Base-by-base conservation (phyloP, 1,140 invertebrate species). In the Cyclina sinensis region DNA sequence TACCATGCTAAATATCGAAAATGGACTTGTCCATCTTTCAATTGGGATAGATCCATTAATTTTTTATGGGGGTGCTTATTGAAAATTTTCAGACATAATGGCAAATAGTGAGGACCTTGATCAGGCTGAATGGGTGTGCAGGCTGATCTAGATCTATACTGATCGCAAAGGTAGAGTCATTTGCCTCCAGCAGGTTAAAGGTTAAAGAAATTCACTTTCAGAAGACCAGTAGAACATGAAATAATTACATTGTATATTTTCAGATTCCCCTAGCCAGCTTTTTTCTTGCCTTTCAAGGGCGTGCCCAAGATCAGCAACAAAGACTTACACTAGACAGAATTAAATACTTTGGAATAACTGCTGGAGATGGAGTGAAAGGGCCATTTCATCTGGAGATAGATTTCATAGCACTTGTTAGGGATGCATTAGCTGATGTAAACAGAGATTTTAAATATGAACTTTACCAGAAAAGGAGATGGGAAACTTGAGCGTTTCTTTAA, bases 201-300 rank as follows among this genome's bases (percentile, higher is more conserved):
- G 57, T 24, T n/a, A 62, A 7, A 62, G 21, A 30, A 24, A 9
- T 30, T 62, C 21, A 62, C 21, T 5, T 24, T 4, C 21, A 62
- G 21, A 24, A 24, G 5, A 9, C 57, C 27, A 51, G 21, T 59
- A 21, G 39, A 37, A 81, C 39, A 7, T 43, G 14, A 43, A 43
- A 4, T 14, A 43, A 7, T 43, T 21, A 24, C 18, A 21, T 57
- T 57, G 3, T 57, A 21, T 82, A n/a, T 73, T 94, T 95, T 24
- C 95, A 98, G 97, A 98, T 99, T 93, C 99, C 99, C 27, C 99
- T 99, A 96, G 98, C 98, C 7, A 99, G 99, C 95, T 99, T 99
- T 95, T 97, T 98, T 81, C 95, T 98, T 21, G 96, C 96, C 9
- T 97, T 97, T 21, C 98, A 98, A 96, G 99, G 98, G 5, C 95